Conservation (phyloP, 2,888 invertebrate species). For the Pseudococcus longispinus region DNA sequence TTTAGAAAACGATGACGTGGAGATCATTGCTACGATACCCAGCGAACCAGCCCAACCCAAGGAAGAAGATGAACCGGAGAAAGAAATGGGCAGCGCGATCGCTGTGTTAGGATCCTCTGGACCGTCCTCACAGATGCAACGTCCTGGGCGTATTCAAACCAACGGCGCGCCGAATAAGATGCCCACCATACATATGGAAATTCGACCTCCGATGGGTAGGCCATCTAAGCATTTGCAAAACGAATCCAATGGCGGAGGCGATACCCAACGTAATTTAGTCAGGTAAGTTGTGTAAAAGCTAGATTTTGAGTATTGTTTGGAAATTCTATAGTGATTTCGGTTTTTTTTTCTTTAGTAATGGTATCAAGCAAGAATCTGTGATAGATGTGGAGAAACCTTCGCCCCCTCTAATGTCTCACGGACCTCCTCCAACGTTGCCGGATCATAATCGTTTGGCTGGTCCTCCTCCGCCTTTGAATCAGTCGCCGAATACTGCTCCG, state of each 20-base stretch:
- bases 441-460: not conserved
- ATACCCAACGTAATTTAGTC: not conserved
- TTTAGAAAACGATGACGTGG: constrained; percentile 28
- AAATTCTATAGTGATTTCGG: not conserved
- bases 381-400: not conserved
- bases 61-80: not conserved
- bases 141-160: not conserved
- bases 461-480: not conserved
- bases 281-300: not conserved
- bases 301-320: not conserved
- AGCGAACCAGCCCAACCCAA: not conserved
- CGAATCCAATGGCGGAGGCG: not conserved
- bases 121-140: not conserved
- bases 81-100: constrained; percentile 37
- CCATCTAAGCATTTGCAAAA: not conserved
- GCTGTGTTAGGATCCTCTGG: constrained; percentile 31
- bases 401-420: constrained; percentile 3
- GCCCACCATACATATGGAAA: constrained; percentile 34
- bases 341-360: constrained; percentile 31
- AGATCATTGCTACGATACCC: constrained; percentile 19
- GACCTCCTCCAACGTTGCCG: not conserved
- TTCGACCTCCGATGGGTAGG: constrained; percentile 20
- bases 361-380: not conserved
- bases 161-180: constrained; percentile 14
- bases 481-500: constrained; percentile 16